A percentile compares a stretch with the other conserved stretches of the same genome.
These are phyloP conservation scores for Lordiphosa andalusiaca DNA, from an alignment of 2,888 invertebrate genomes.

Conservation along the genomic window DNA sequence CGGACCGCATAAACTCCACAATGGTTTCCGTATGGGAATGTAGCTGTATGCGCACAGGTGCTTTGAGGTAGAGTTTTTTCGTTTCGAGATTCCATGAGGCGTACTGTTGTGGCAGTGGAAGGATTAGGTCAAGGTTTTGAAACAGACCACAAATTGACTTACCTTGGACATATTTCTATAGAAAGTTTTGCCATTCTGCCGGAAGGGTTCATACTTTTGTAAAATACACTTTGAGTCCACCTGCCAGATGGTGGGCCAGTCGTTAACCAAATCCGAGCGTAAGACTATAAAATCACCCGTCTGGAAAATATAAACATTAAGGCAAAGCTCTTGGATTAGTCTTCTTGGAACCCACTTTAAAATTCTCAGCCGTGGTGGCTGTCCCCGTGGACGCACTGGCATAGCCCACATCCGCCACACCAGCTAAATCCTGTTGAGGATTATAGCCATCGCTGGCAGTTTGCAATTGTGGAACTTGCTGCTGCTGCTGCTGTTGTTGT, in stretches of 20 bases:
- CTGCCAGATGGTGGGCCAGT: constrained; percentile 94
- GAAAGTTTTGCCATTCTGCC: constrained; percentile 89
- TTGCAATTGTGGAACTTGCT: constrained; percentile 44
- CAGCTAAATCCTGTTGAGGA: constrained; percentile 71
- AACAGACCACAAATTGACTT: constrained; percentile 54
- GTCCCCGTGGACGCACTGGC: constrained; percentile 56
- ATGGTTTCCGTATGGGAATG: constrained; percentile 89
- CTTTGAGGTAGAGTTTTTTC: constrained; percentile 89
- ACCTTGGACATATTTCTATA: constrained; percentile 94
- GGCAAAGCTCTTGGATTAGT: neutral
- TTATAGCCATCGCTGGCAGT: constrained; percentile 61
- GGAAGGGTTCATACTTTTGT: constrained; percentile 91
- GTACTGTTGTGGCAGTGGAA: constrained; percentile 83
- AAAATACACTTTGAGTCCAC: constrained; percentile 91
- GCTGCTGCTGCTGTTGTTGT: constrained; percentile 37
- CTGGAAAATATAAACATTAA: constrained; percentile 80
- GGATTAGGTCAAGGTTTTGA: neutral
- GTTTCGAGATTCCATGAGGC: constrained; percentile 92
- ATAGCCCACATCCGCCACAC: constrained; percentile 58
- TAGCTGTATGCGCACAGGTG: constrained; percentile 87
- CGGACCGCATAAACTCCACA: constrained; percentile 89
- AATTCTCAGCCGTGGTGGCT: constrained; percentile 72
- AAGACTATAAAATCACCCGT: constrained; percentile 93
- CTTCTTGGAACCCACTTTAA: constrained; percentile 65
- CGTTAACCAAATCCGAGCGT: constrained; percentile 89